Conservation (phyloP, 2,888 invertebrate genomes). For the Linnaemya tessellans region DNA sequence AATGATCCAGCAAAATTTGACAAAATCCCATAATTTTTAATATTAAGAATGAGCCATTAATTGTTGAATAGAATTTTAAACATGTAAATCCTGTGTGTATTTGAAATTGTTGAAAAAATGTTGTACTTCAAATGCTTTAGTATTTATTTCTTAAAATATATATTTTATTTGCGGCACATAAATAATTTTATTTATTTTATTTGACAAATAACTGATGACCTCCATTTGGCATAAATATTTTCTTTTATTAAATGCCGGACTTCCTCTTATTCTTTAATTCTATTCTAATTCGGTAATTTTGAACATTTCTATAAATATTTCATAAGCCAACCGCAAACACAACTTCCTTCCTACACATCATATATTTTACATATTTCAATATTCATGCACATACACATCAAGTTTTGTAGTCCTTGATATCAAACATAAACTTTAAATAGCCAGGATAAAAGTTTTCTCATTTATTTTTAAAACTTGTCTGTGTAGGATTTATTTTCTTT, state of each 20-base stretch:
- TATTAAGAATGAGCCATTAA: too few species aligned
- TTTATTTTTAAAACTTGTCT: constrained; percentile 8
- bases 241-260: constrained; percentile 42
- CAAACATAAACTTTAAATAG: constrained; percentile 34
- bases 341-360: constrained; percentile 1
- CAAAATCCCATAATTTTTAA: too few species aligned
- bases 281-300: constrained; percentile 21
- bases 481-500: neutral
- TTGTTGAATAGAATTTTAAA: too few species aligned
- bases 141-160: neutral
- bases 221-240: constrained; percentile 58
- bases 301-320: constrained; percentile 32
- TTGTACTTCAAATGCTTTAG: neutral
- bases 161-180: neutral
- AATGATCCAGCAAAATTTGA: too few species aligned
- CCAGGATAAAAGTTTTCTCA: constrained; percentile 35
- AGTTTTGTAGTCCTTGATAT: neutral
- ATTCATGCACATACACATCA: neutral
- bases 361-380: constrained; percentile 16
- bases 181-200: neutral
- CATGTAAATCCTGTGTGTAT: too few species aligned
- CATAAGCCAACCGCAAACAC: neutral
- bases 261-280: constrained; percentile 31
- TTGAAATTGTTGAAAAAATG: too few species aligned
- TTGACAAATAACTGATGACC: constrained; percentile 64